Evolutionary conservation across 2,113 vertebrate species (phyloP).

Genomic region (Dasyornis broadbenti): DNA sequence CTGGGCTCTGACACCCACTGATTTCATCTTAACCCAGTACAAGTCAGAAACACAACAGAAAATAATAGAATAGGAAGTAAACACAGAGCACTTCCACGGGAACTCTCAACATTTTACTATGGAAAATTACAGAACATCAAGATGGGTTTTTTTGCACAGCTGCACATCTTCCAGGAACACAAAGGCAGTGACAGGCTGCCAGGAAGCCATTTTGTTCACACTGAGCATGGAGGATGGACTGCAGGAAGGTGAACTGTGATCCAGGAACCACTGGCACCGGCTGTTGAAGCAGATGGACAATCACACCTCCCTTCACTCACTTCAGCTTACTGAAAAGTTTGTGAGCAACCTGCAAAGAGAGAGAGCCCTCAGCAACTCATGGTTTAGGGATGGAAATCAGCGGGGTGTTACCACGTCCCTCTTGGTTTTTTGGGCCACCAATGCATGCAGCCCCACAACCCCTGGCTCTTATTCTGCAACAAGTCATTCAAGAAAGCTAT

Average conservation of each 20-base stretch:
- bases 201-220: background rate
- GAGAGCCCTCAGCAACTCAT: background rate
- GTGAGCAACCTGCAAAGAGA: slow-evolving; percentile 73
- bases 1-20: background rate
- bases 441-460: fast-evolving
- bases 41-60: background rate
- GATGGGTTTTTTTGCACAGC: background rate
- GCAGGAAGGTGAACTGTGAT: background rate
- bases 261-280: background rate
- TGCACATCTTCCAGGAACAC: background rate
- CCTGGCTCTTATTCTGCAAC: background rate
- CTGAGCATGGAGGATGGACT: background rate
- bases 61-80: background rate
- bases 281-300: background rate
- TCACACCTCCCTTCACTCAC: slow-evolving; percentile 47
- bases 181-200: background rate
- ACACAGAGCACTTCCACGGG: background rate
- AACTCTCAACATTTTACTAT: slow-evolving; percentile 52
- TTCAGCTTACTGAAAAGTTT: slow-evolving; percentile 77
- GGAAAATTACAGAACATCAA: slow-evolving; percentile 26
- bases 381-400: background rate
- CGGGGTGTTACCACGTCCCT: fast-evolving
- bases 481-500: background rate
- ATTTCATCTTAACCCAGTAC: background rate
- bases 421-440: background rate